Percentiles rank a stretch among this genome's conserved stretches.
Conservation (phyloP, 2,888 invertebrate genomes). For the Ochropleura plecta region DNA sequence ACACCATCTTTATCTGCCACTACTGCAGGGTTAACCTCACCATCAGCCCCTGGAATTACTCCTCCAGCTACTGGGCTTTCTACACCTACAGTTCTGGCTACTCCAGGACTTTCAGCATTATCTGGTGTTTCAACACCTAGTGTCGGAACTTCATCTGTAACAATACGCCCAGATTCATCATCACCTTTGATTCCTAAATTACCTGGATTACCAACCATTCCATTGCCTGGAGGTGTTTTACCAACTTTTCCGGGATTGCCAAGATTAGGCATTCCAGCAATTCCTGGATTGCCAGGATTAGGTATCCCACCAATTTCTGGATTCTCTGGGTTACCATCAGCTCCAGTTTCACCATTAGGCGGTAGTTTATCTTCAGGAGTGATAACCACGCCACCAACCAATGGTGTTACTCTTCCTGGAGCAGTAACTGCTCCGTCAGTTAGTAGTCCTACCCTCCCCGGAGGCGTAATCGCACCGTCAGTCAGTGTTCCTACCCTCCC, state of each 20-base stretch:
- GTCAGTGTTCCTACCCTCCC: not conserved
- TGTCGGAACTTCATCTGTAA: not conserved
- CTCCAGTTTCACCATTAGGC: not conserved
- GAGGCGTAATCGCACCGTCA: not conserved
- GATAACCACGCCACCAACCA: not conserved
- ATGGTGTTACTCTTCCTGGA: not conserved
- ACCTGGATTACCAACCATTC: not conserved
- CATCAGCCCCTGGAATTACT: no score
- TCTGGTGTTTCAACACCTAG: not conserved
- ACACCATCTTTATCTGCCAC: not conserved
- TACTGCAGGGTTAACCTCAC: not conserved
- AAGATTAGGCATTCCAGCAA: not conserved
- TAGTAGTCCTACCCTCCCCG: not conserved
- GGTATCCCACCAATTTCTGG: not conserved
- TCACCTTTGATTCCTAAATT: not conserved
- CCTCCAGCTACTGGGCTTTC: no score
- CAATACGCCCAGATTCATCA: not conserved
- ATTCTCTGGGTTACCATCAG: not conserved
- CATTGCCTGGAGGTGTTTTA: not conserved
- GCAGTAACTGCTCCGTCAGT: not conserved
- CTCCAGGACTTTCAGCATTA: no score
- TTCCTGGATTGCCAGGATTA: not conserved
- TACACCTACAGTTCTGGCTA: no score
- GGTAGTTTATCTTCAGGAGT: not conserved
- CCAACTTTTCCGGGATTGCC: not conserved